Evolutionary conservation across 2,113 vertebrate genomes (phyloP), one percentile per base, ranked within the genome.

Genomic region (Echinops telfairi): DNA sequence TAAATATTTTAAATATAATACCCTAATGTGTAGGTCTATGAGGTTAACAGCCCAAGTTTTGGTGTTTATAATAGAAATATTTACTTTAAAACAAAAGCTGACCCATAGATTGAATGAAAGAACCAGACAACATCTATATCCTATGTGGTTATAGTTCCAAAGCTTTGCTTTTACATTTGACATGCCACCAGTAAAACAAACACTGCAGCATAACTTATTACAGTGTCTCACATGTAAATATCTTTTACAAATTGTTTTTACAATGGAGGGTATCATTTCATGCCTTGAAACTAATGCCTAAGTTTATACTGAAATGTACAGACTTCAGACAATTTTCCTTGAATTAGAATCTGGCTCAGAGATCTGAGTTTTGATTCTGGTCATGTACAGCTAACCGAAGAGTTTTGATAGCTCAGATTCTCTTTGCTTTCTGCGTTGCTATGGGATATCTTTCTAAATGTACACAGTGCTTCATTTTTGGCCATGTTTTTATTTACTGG

Each of bases 31-130:
- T 47, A 89, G 58, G 17, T 88, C 2, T 82, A 1, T 68, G 36
- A 19, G 17, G 15, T 79, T 83, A 88, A 87, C 29, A 92, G 31
- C 20, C 75, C 71, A 66, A 79, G 43, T 11, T 86, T 86, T 78
- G 36, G 3, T 82, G 6, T 89, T 94, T 96, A 88, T 76, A 93
- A 86, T 86, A 43, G 77, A 91, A 88, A 81, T 87, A 75, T 57
- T 80, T 91, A 36, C 25, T 62, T 93, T 93, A 5, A 85, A 79
- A 81, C 36, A 86, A 73, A 93, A 94, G 83, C 88, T 82, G 19
- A 84, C 16, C 40, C 25, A 47, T 88, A 1, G 77, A 85, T 70
- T 94, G 17, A 89, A 66, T 95, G 83, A 75, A 92, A 79, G 36
- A 78, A 31, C 29, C 9, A 68, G 25, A 10, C 3, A 76, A 58